Evolutionary conservation across 2,797 vertebrate species (phyloP).

Genomic region (Manis crassicaudata): DNA sequence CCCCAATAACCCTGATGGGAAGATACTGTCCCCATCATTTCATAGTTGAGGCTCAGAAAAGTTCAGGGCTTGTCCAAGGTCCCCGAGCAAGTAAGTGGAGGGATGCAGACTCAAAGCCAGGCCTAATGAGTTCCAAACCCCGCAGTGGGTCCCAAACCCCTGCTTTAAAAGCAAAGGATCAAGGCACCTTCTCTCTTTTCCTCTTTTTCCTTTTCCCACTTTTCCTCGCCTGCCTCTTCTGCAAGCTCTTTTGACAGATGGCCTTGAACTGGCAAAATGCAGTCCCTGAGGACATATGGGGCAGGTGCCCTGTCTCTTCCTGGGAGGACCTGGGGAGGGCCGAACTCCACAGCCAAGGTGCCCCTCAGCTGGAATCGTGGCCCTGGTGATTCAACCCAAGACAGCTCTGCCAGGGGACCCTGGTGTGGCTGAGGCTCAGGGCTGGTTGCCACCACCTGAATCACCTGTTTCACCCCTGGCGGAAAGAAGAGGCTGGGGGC

Average conservation of each 20-base stretch:
- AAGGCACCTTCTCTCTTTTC: not conserved
- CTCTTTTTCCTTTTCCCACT: not conserved
- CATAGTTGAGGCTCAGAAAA: not conserved
- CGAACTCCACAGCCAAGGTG: not conserved
- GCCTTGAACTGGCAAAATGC: not conserved
- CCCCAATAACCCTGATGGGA: not conserved
- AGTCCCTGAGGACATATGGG: not conserved
- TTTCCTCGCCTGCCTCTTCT: not conserved
- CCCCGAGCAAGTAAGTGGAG: not conserved
- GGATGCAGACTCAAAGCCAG: not conserved
- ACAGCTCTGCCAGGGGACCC: constrained; percentile 42
- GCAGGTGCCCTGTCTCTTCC: constrained; percentile 65
- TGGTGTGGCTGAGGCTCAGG: not conserved
- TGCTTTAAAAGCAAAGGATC: not conserved
- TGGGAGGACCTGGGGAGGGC: constrained; percentile 58
- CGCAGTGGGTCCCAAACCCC: too few relatives aligned
- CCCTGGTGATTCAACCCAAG: constrained; percentile 52
- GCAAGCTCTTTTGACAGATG: not conserved
- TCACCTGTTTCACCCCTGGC: constrained; percentile 42
- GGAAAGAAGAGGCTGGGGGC: not conserved
- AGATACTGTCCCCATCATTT: not conserved
- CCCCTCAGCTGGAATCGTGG: not conserved
- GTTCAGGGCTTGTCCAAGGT: not conserved
- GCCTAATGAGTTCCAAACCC: not conserved
- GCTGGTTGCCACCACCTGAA: constrained; percentile 52